Percentiles rank a stretch among this genome's conserved stretches.
Evolutionary conservation across 2,888 invertebrate genomes (phyloP).

Genomic region (Ectemnius lituratus): DNA sequence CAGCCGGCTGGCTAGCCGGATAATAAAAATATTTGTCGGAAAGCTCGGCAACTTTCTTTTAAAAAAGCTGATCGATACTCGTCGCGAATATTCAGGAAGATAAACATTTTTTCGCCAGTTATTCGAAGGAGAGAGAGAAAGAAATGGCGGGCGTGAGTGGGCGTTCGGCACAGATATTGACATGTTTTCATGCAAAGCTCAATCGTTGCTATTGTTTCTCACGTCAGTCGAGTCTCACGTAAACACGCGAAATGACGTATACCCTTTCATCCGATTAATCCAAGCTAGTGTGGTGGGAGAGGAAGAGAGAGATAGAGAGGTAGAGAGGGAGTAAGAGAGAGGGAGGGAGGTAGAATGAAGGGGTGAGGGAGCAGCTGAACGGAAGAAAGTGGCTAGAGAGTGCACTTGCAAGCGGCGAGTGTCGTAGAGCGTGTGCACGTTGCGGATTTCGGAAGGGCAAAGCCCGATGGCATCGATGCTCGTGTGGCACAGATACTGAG

Average conservation of each 20-base stretch:
- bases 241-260: constrained; percentile 33
- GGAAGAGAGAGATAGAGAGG: not conserved
- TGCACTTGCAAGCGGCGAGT: constrained; percentile 18
- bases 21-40: constrained; percentile 39
- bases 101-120: too few species aligned
- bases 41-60: too few species aligned
- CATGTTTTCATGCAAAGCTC: too few species aligned
- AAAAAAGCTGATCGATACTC: too few species aligned
- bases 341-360: not conserved
- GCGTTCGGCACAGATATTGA: too few species aligned
- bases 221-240: constrained; percentile 31
- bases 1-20: too few species aligned
- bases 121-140: too few species aligned
- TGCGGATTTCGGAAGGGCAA: constrained; percentile 66
- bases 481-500: constrained; percentile 74
- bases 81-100: too few species aligned
- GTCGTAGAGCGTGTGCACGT: constrained; percentile 25
- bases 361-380: too few species aligned
- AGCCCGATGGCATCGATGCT: constrained; percentile 74
- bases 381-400: constrained; percentile 15
- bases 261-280: constrained; percentile 2
- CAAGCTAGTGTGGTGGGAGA: not conserved
- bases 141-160: too few species aligned
- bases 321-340: not conserved
- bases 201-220: constrained; percentile 5